A percentile compares a stretch with the other conserved stretches of the same genome.
Conservation (phyloP, 2,888 invertebrate species). For the Lissocephala sabroskyi region DNA sequence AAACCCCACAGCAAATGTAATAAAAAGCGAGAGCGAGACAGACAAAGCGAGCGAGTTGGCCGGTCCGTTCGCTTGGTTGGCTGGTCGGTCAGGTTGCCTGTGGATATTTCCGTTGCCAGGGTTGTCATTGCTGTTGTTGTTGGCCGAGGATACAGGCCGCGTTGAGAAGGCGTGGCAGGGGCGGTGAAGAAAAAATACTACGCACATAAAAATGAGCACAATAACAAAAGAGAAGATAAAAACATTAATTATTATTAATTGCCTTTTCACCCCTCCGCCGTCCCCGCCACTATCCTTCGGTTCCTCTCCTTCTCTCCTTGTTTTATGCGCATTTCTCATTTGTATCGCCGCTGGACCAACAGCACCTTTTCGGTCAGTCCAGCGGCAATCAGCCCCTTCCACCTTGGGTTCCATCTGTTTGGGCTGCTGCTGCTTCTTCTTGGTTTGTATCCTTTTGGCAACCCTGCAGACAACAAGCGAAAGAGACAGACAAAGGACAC, state of each 20-base stretch:
- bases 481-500: no score
- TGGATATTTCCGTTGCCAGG: background rate
- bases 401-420: no score
- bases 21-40: constrained; percentile 25
- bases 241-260: constrained; percentile 71
- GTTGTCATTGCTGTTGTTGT: no score
- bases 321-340: constrained; percentile 2
- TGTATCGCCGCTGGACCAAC: background rate
- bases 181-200: constrained; percentile 1
- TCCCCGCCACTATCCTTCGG: background rate
- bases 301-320: background rate
- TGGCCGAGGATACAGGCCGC: no score
- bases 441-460: no score
- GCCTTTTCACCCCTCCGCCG: constrained; percentile 34
- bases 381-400: no score
- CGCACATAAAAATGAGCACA: constrained; percentile 1
- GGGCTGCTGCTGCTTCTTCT: no score
- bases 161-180: background rate
- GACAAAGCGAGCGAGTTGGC: no score
- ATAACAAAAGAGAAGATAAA: constrained; percentile 56
- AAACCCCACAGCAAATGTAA: constrained; percentile 46
- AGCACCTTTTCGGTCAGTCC: no score
- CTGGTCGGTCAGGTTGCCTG: background rate
- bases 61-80: no score
- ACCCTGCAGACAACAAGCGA: no score